These are phyloP conservation scores for Odocoileus hemionus DNA, from an alignment of 2,113 vertebrate genomes.

Conservation along the genomic window DNA sequence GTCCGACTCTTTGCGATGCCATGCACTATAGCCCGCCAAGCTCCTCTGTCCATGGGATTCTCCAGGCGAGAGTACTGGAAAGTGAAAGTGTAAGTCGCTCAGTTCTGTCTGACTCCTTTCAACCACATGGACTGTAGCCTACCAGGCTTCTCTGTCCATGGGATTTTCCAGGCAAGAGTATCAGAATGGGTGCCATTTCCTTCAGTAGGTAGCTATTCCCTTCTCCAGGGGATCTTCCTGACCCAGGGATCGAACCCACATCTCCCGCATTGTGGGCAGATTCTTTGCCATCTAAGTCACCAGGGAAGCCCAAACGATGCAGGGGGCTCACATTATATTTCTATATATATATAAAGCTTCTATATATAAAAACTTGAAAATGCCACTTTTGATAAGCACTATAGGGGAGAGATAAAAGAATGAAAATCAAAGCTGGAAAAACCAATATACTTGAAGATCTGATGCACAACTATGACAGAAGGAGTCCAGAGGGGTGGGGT, in stretches of 20 bases:
- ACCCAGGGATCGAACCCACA: neutral
- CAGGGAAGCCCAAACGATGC: neutral
- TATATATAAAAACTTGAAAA: neutral
- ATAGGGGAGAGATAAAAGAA: neutral
- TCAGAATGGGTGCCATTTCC: neutral
- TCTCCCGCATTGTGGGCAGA: neutral
- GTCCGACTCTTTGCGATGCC: rapidly evolving
- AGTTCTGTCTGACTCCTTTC: rapidly evolving
- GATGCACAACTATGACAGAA: neutral
- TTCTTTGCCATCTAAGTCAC: neutral
- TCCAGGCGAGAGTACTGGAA: neutral
- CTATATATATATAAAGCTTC: neutral
- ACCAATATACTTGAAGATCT: neutral
- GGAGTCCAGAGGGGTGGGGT: neutral
- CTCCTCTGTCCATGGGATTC: neutral
- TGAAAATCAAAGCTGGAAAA: neutral
- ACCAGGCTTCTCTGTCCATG: neutral
- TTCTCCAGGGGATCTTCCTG: neutral
- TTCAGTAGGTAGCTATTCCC: neutral
- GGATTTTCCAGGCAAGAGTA: neutral
- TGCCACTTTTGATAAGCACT: neutral
- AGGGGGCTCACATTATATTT: neutral
- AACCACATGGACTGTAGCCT: rapidly evolving
- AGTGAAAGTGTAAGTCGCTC: neutral
- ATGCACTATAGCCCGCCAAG: neutral